Evolutionary conservation across 2,797 vertebrate species (phyloP).

Genomic region (Micrastur ruficollis): DNA sequence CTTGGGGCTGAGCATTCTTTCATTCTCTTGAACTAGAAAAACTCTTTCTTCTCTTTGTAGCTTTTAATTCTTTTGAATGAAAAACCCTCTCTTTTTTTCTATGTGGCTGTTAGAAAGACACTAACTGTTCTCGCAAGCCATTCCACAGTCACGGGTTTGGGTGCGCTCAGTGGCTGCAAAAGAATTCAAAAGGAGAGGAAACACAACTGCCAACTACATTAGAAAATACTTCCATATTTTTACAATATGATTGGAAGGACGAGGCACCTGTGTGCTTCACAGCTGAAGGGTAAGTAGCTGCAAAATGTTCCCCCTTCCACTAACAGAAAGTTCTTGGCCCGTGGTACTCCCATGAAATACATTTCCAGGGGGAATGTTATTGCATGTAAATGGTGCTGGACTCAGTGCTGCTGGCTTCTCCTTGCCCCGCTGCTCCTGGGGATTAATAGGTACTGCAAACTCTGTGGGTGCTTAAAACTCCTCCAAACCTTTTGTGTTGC

Average conservation of each 20-base stretch:
- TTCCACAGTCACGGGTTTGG: background rate
- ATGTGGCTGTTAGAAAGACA: background rate
- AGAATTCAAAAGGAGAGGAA: background rate
- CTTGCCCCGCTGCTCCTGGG: background rate
- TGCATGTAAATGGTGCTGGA: fast-evolving
- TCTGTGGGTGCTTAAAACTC: background rate
- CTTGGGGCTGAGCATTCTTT: background rate
- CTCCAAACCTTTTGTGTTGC: background rate
- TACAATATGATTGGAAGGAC: background rate
- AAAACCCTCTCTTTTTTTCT: background rate
- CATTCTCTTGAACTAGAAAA: background rate
- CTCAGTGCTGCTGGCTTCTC: background rate
- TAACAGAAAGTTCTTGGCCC: background rate
- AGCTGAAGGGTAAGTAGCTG: background rate
- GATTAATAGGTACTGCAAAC: background rate
- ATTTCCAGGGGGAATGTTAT: background rate
- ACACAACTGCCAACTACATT: background rate
- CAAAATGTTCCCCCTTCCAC: background rate
- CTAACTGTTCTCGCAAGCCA: background rate
- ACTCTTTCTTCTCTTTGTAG: background rate
- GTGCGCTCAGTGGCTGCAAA: background rate
- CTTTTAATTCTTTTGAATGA: background rate
- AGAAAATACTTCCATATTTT: background rate
- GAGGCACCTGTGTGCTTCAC: fast-evolving
- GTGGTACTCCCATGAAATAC: background rate